phyloP scores from a whole-genome alignment of 2,888 invertebrate genomes.

The Acronicta leporina region DNA sequence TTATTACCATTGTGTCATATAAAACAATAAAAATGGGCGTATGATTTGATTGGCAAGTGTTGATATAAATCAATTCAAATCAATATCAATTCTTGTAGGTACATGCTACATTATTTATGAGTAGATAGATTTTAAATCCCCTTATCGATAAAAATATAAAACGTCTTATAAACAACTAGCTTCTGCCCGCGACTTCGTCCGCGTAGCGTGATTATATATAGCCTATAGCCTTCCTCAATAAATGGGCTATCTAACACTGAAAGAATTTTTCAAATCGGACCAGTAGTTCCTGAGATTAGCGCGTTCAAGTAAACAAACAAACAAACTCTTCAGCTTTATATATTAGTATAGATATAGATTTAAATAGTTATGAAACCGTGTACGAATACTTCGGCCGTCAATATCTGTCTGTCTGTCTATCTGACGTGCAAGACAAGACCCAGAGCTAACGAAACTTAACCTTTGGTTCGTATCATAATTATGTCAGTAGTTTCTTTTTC shows the following conservation, averaged over 20 bases:
- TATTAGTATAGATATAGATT: no score
- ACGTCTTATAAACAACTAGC: no score
- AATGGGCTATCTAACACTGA: no score
- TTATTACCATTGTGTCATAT: slow-evolving; percentile 27
- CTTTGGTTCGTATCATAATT: slow-evolving; percentile 1
- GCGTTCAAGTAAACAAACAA: no score
- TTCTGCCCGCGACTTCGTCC: no score
- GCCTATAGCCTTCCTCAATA: no score
- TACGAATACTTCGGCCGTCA: slow-evolving; percentile 26
- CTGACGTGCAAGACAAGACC: slow-evolving; percentile 10
- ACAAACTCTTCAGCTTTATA: no score
- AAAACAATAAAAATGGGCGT: slow-evolving; percentile 42
- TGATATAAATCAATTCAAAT: slow-evolving; percentile 26
- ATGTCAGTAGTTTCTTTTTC: background rate
- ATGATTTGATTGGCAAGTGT: slow-evolving; percentile 20
- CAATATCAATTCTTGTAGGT: slow-evolving; percentile 27
- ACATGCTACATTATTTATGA: slow-evolving; percentile 42
- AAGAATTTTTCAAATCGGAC: no score
- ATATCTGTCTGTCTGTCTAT: slow-evolving; percentile 30
- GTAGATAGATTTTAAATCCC: no score
- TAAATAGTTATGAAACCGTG: slow-evolving; percentile 9
- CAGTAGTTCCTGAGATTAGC: no score
- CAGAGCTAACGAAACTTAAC: slow-evolving; percentile 21
- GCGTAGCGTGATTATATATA: no score
- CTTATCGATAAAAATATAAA: no score